Evolutionary conservation across 1,140 invertebrate genomes (phyloP), one percentile per base, ranked within the genome.

Genomic region (Pachypsylla venusta): DNA sequence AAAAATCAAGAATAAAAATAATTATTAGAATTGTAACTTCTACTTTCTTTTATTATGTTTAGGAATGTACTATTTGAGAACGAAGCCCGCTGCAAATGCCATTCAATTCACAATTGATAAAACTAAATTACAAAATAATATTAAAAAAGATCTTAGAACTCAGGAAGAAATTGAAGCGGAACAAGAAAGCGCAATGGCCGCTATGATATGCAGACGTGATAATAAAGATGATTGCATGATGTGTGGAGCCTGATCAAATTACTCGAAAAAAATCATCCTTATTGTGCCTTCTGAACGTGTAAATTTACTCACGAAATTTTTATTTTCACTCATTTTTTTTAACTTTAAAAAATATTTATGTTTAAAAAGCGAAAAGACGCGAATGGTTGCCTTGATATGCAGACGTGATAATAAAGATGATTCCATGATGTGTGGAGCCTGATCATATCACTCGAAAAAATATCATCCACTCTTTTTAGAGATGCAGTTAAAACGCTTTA

Each of bases 31-130:
- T n/a, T n/a, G n/a, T n/a, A 24, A 16, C 24, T 35, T 22, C 14
- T 60, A 24, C 0, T 25, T 57, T 30, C 39, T 35, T 62, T 58
- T 39, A 58, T 62, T 63, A 63, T 66, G 68, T 70, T 27, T 62
- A 87, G 83, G 96, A 30, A 98, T 99, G 93, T 99, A 99, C 72
- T 99, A 99, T 71, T 75, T 99, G 59, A 78, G 96, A 25, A 98
- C 93, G 0, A 98, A 96, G 67, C 91, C 96, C 7, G 94, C 95
- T 4, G 93, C 89, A 1, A 85, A 93, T 69, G 90, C 95, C 5
- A 92, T 98, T 66, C 92, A 99, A 70, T 98, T 99, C 70, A 98
- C 96, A 13, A 92, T 98, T 0, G 93, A 98, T 70, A 98, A 98
- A 69, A 77, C 79, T 1, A 89, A 85, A 70, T 70, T 89, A 5